Evolutionary conservation across 2,888 invertebrate species (phyloP), one percentile per base, ranked within the genome.

Genomic region (Diaperis boleti): DNA sequence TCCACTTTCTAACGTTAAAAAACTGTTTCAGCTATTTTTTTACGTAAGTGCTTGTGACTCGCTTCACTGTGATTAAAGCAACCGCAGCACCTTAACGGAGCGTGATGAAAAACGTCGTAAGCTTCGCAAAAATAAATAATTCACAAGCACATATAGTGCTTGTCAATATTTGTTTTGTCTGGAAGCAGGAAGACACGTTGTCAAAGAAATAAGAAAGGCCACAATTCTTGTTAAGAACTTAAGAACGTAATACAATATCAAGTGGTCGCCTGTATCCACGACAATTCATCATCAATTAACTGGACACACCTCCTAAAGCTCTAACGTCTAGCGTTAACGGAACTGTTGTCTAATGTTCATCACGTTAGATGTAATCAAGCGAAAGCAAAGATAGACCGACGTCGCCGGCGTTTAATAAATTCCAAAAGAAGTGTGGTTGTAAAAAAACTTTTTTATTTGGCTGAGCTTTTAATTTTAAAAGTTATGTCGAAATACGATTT

Each of bases 331-430:
- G 14, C 15, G 14, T n/a, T 39, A 42, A 42, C 18, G 22, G 42
- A 18, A 18, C 22, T 20, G 20, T 6, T 42, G 42, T 18, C 17
- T n/a, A 52, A 37, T 17, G 20, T 37, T 35, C 35, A 41, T 26
- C 10, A 8, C 10, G 10, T 35, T 33, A 10, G 35, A 35, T 50
- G 31, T 8, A 35, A 50, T 35, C 35, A 33, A 35, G 20, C 10
- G 44, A 50, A 33, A 35, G 33, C 18, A 37, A 20, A 11, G 20
- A 31, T 20, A 18, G 44, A 7, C 11, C 44, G 41, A 22, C 18
- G 42, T 22, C 18, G 20, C 33, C 37, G 20, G 17, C 22, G 17
- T 29, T 44, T 56, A 56, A 56, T 56, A 44, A 56, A 56, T 39
- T 56, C 44, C 55, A 26, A 49, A 49, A 49, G 39, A n/a, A n/a